Evolutionary conservation across 2,888 invertebrate species (phyloP), one percentile per base, ranked within the genome.

Genomic region (Bombyx huttoni): DNA sequence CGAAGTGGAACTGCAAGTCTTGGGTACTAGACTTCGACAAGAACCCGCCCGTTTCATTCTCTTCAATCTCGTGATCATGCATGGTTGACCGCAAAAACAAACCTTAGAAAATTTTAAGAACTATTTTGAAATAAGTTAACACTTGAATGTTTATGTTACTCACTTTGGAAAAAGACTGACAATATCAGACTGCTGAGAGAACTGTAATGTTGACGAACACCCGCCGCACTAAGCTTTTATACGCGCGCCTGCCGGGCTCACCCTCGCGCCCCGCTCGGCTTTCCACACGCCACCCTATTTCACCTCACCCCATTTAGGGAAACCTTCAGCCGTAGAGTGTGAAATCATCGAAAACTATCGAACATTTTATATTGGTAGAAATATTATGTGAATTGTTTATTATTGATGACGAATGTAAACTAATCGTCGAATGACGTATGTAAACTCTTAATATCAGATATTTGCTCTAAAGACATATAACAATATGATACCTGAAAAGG

Each of bases 21-120:
- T 58, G 64, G 61, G 47, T 61, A 58, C 33, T 59, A 61, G 52
- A 64, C 70, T 60, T 67, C 67, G 53, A 59, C 9, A 40, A 55
- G 33, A 56, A 53, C 35, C 57, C 58, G 14, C 57, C 54, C 50
- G 56, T 54, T 33, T 60, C 57, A 0, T 57, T 54, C 33, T 61
- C 61, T n/a, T 59, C 59, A 8, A 55, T 58, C 46, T 59, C 59
- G 54, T 58, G 55, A n/a, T 57, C 60, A 46, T 67, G 62, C 62
- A 66, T 66, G 47, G 54, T 59, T 6, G 46, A 46, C 13, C 48
- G 48, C 47, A 50, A 40, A 8, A 40, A 7, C 24, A 24, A 13
- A 13, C 7, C 6, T n/a, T 48, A 24, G 5, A 24, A 24, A 24
- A 24, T 24, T 24, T 24, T 24, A 24, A 5, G 24, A 24, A 24